A percentile compares a stretch with the other conserved stretches of the same genome.
phyloP scores from a whole-genome alignment of 2,797 vertebrate genomes.

The Myotis myotis region DNA sequence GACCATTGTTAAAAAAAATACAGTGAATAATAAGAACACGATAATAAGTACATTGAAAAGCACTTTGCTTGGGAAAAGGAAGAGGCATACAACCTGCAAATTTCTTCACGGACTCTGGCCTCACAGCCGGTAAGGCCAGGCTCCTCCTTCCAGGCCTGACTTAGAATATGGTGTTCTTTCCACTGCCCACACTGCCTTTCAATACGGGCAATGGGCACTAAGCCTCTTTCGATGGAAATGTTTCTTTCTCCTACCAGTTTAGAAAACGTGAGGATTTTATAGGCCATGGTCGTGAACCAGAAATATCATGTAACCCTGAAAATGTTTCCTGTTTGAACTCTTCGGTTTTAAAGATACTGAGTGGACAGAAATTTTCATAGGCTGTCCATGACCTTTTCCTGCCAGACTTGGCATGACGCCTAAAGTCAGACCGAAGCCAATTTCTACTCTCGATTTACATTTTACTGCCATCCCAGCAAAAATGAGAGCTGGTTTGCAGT shows the following conservation, averaged over 20 bases:
- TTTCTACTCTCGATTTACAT: not conserved
- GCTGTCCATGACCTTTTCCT: not conserved
- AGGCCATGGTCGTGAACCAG: not conserved
- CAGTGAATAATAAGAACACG: not conserved
- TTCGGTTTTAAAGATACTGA: not conserved
- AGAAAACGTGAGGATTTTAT: not conserved
- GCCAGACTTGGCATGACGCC: not conserved
- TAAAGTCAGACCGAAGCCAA: not conserved
- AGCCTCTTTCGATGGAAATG: not conserved
- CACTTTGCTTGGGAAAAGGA: not conserved
- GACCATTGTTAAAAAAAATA: not conserved
- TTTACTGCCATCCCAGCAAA: not conserved
- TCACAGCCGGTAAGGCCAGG: not conserved
- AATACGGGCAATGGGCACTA: accelerated
- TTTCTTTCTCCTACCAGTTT: not conserved
- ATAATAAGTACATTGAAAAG: constrained; percentile 16
- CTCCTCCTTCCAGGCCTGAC: not conserved
- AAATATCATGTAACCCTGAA: not conserved
- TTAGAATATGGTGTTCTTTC: not conserved
- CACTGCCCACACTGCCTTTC: not conserved
- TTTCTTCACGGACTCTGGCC: not conserved
- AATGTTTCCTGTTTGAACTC: not conserved
- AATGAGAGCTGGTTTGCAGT: not conserved
- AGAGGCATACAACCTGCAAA: too few relatives aligned
- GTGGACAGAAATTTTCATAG: not conserved